Evolutionary conservation across 2,888 invertebrate genomes (phyloP).

Genomic region (Acronicta leporina): DNA sequence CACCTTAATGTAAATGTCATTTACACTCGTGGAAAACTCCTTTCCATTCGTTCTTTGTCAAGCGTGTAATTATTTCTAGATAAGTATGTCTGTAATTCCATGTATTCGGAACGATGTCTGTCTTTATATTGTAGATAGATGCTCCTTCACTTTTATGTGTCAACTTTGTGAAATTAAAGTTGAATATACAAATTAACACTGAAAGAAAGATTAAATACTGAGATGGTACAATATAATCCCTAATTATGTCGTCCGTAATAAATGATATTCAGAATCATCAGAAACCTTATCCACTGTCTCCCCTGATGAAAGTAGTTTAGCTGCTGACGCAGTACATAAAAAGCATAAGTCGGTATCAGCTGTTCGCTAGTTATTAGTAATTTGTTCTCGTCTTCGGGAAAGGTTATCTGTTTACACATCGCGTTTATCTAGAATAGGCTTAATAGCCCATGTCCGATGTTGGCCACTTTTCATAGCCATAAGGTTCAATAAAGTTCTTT

Average conservation of each 20-base stretch:
- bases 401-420: conserved; percentile 36
- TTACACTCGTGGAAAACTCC: conserved; percentile 22
- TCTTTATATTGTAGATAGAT: too few relatives aligned
- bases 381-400: conserved; percentile 14
- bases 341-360: conserved; percentile 6
- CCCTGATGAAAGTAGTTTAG: neutral
- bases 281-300: too few relatives aligned
- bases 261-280: too few relatives aligned
- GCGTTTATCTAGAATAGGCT: conserved; percentile 13
- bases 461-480: conserved; percentile 5
- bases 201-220: too few relatives aligned
- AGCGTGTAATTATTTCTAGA: neutral
- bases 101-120: too few relatives aligned
- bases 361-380: conserved; percentile 9
- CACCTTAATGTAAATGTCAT: conserved; percentile 34
- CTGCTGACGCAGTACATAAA: conserved; percentile 17
- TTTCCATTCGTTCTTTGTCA: conserved; percentile 18
- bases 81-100: neutral
- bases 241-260: too few relatives aligned
- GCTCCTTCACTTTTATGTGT: too few relatives aligned
- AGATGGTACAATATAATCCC: too few relatives aligned
- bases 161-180: too few relatives aligned
- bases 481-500: neutral
- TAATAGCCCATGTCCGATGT: conserved; percentile 10
- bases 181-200: too few relatives aligned